Evolutionary conservation across 2,113 vertebrate genomes (phyloP), one percentile per base, ranked within the genome.

Genomic region (Halichoerus grypus): DNA sequence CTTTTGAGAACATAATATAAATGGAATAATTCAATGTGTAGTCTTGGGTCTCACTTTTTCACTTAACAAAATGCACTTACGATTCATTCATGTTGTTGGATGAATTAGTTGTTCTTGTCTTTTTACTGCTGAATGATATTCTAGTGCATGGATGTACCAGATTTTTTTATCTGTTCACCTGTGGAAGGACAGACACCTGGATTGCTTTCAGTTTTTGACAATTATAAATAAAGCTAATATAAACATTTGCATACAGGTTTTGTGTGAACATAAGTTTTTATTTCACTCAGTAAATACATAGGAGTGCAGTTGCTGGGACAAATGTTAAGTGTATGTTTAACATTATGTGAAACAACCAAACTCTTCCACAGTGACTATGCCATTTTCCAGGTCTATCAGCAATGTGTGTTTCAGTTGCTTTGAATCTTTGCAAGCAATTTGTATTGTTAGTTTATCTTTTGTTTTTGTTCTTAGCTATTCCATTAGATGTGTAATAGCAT

Each of bases 51-150:
- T 93, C 11, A n/a, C 53, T 65, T 86, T 84, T 92, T 55, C 59
- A 55, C n/a, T 77, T 46, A 49, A 57, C 19, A 77, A 77, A 93
- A 77, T 55, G 14, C 19, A 19, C 18, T 55, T 77, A 55, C 3
- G n/a, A 42, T 85, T 53, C 39, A 19, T 72, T 65, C 26, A 55
- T 55, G 77, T 81, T 69, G 61, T 69, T 71, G 26, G 53, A 19
- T 49, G 53, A 49, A 57, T 59, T 39, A 72, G 12, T 63, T 65
- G 14, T 83, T 49, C 22, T 10, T 8, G 19, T 49, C 39, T 92
- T 91, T 91, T 89, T 89, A 77, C 26, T 77, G 71, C 71, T 77
- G 19, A 63, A n/a, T 89, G 76, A n/a, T 63, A 49, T 77, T 89
- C 72, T 33, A 12, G 10, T 77, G 21, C 16, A n/a, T 18, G 18